Evolutionary conservation across 2,888 invertebrate species (phyloP).

Genomic region (Plebejus melissa): DNA sequence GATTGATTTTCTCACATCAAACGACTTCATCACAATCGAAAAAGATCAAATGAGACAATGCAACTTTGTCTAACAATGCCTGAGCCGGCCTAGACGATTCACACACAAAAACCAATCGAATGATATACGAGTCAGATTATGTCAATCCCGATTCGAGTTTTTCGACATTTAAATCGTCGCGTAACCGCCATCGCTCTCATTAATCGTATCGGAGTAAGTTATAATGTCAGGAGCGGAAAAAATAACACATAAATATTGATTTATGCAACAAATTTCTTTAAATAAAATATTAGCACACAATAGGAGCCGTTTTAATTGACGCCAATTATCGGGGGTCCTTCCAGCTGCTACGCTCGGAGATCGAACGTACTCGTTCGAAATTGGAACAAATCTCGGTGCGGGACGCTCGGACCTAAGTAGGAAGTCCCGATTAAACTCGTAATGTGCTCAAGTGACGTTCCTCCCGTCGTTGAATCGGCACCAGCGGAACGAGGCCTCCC

Average conservation of each 20-base stretch:
- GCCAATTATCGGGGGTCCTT: constrained; percentile 4
- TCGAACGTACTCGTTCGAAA: constrained; percentile 50
- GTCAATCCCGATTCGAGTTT: constrained; percentile 14
- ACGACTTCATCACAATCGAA: constrained; percentile 33
- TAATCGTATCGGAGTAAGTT: constrained; percentile 34
- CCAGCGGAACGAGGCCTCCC: constrained; percentile 49
- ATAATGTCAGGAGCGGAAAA: constrained; percentile 31
- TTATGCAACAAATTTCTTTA: constrained; percentile 12
- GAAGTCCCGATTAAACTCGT: constrained; percentile 72
- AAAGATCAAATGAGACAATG: constrained; percentile 30
- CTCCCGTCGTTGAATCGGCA: constrained; percentile 51
- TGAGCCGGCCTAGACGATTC: constrained; percentile 28
- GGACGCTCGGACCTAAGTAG: constrained; percentile 64
- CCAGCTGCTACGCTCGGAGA: constrained; percentile 35
- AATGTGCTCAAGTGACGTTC: constrained; percentile 74
- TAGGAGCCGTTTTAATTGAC: constrained; percentile 11
- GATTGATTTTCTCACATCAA: constrained; percentile 34
- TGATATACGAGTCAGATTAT: constrained; percentile 27
- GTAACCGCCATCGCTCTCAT: constrained; percentile 22
- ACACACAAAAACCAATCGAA: constrained; percentile 30
- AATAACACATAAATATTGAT: constrained; percentile 21
- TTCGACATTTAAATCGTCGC: constrained; percentile 26
- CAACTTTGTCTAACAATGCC: constrained; percentile 29
- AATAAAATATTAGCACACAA: constrained; percentile 14
- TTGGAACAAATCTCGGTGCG: constrained; percentile 73